Base-by-base conservation (phyloP, 1,140 invertebrate species). In the Pseudomyrmex gracilis region DNA sequence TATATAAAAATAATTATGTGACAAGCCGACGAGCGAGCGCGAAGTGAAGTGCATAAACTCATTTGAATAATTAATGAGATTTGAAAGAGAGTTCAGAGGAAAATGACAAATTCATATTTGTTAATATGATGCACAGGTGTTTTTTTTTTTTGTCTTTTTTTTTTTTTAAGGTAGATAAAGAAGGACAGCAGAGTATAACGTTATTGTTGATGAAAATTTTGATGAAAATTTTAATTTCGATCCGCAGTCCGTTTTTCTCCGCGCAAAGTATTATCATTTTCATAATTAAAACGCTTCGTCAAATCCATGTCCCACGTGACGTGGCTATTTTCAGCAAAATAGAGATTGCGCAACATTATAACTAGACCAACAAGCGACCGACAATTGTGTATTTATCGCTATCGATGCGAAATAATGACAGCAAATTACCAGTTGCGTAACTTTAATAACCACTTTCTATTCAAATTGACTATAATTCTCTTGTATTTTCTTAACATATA, bases 401-500 rank as follows among this genome's bases (percentile, higher is more conserved):
- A 34, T 34, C 7, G n/a, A 15, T 2, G n/a, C 57, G 49, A 70
- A 3, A 71, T 71, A 80, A 80, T 49, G 51, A 71, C 20, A 20
- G 53, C 55, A 71, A 80, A 80, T 80, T 80, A 55, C 71, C 76
- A 80, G 66, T 80, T 53, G 20, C 20, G 34, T 34, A 34, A 34
- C 5, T 15, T 17, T 4, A 71, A 57, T 45, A 45, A 68, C 57
- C 57, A 57, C 20, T 77, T 55, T 15, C 53, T 17, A 34, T 58
- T 34, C 64, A 15, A 15, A 58, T 78, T 43, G 17, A 45, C 34
- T 34, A 34, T 34, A 34, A 34, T 34, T 34, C 34, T 0, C 34
- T 34, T 34, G 34, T 34, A 34, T 34, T 34, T n/a, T 34, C 34
- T 34, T 34, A 34, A 34, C 7, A 34, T 34, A 34, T 34, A 0